phyloP scores from a whole-genome alignment of 2,113 vertebrate species.

The Anthoscopus minutus region DNA sequence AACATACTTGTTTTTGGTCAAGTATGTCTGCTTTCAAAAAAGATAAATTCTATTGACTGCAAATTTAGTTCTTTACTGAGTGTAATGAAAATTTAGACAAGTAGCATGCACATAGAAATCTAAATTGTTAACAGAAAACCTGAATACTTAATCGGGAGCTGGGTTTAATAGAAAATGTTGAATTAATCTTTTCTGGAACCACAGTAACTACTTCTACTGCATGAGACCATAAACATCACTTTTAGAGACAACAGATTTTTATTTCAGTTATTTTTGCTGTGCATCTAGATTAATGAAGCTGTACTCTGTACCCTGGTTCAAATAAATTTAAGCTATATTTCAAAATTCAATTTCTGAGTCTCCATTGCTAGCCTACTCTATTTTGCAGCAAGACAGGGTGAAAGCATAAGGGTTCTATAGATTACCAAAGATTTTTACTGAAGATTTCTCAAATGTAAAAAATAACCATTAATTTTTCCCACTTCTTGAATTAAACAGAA shows the following conservation, averaged over 20 bases:
- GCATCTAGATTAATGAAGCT: background rate
- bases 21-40: background rate
- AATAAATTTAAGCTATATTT: background rate
- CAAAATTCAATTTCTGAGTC: background rate
- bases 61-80: background rate
- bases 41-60: background rate
- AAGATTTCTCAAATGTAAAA: background rate
- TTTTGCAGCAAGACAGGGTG: background rate
- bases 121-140: background rate
- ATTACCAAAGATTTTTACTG: background rate
- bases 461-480: rapidly evolving
- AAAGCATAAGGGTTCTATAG: background rate
- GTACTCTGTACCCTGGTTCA: background rate
- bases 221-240: background rate
- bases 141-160: background rate
- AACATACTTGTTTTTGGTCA: background rate
- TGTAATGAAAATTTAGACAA: background rate
- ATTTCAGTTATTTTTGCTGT: background rate
- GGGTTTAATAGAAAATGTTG: background rate
- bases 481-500: background rate
- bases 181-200: background rate
- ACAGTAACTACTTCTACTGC: background rate
- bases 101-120: background rate
- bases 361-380: background rate
- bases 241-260: background rate